These are phyloP conservation scores for Xanthorhoe designata DNA, from an alignment of 2,888 invertebrate genomes.

Conservation along the genomic window DNA sequence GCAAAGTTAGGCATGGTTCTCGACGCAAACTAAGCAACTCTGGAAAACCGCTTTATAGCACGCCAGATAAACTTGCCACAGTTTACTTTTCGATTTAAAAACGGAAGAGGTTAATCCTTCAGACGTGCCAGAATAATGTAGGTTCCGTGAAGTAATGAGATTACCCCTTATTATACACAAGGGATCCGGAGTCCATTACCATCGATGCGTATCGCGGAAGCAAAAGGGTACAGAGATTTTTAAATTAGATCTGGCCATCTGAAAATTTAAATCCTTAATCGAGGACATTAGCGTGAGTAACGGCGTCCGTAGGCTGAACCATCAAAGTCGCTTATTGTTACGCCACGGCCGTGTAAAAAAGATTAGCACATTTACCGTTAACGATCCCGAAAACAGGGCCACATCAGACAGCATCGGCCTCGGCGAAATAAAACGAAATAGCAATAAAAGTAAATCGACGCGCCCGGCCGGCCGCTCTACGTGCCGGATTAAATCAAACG, in stretches of 20 bases:
- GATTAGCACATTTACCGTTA: constrained; percentile 83
- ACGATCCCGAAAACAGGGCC: constrained; percentile 81
- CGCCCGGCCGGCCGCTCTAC: constrained; percentile 67
- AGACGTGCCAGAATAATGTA: constrained; percentile 35
- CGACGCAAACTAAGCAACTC: constrained; percentile 51
- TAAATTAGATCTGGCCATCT: constrained; percentile 53
- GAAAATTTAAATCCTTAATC: constrained; percentile 69
- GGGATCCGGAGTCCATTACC: constrained; percentile 44
- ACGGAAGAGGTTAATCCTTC: constrained; percentile 41
- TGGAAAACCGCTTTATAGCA: constrained; percentile 50
- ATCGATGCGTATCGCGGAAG: constrained; percentile 46
- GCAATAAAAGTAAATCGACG: constrained; percentile 84
- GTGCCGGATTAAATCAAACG: constrained; percentile 83
- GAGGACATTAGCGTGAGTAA: constrained; percentile 68
- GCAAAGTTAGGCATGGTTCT: constrained; percentile 55
- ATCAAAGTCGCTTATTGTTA: constrained; percentile 72
- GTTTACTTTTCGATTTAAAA: constrained; percentile 45
- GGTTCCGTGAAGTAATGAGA: constrained; percentile 36
- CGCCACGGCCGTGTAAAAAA: constrained; percentile 75
- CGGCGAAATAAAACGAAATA: constrained; percentile 79
- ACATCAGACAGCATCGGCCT: constrained; percentile 71
- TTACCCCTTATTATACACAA: constrained; percentile 42
- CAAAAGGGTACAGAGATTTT: constrained; percentile 49
- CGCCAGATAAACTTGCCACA: constrained; percentile 46
- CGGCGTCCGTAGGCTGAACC: constrained; percentile 61